Conservation (phyloP, 2,113 vertebrate species). For the Triplophysa dalaica region DNA sequence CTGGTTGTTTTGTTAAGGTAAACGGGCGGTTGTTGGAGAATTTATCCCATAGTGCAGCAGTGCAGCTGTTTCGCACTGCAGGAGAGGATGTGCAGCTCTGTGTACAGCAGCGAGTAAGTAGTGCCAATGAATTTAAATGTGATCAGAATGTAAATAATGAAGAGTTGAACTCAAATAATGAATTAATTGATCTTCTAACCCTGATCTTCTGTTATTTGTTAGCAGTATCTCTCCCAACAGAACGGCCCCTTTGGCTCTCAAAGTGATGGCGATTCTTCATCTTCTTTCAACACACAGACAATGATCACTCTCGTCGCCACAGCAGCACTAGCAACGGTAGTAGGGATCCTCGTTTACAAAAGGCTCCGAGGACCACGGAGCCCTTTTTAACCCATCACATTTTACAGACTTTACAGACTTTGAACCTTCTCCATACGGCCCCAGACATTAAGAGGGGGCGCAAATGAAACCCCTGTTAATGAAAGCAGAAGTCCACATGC, state of each 20-base stretch:
- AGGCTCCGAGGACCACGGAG: slow-evolving; percentile 37
- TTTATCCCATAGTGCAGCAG: slow-evolving; percentile 79
- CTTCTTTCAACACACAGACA: slow-evolving; percentile 48
- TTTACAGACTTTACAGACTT: slow-evolving; percentile 57
- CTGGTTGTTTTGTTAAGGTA: slow-evolving; percentile 72
- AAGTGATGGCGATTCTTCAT: slow-evolving; percentile 48
- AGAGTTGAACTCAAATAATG: not conserved
- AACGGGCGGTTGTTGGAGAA: slow-evolving; percentile 83
- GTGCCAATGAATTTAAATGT: not conserved
- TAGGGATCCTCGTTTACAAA: slow-evolving; percentile 55
- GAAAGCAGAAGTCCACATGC: slow-evolving; percentile 8
- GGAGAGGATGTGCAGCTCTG: slow-evolving; percentile 82
- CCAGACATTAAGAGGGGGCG: slow-evolving; percentile 54
- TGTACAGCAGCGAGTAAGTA: slow-evolving; percentile 83
- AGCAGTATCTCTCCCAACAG: slow-evolving; percentile 53
- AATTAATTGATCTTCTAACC: not conserved
- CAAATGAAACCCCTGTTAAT: slow-evolving; percentile 45
- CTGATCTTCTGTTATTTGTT: slow-evolving; percentile 29
- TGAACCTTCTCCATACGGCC: slow-evolving; percentile 54
- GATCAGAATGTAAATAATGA: not conserved
- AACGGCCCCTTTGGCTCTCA: slow-evolving; percentile 60
- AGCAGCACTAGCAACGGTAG: slow-evolving; percentile 40
- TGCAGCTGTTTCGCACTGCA: slow-evolving; percentile 87
- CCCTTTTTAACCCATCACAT: slow-evolving; percentile 55
- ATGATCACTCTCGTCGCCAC: not conserved